Evolutionary conservation across 92 coral and sea anemone genomes (phyloP), one percentile per base, ranked within the genome.

Genomic region (Phymanthus crucifer): DNA sequence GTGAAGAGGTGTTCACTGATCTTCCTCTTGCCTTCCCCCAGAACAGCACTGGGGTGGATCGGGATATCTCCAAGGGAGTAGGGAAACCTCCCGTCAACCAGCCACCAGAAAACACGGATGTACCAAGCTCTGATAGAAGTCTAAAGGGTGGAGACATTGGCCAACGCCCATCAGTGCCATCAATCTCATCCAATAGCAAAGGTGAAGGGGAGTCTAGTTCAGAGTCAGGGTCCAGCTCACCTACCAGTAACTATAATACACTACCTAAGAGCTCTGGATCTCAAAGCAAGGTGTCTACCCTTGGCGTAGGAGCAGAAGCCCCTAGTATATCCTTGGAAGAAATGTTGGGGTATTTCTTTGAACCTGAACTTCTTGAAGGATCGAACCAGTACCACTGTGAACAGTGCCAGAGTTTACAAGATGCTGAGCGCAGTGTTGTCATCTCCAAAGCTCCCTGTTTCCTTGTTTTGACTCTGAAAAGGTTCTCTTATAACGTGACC

Each of bases 1-100:
- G 94, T 31, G 97, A 95, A 72, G 99, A 95, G 79, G 95, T 77
- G 31, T 95, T 95, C 74, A 95, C 92, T 7, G 99, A 95, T 72
- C 70, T 95, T 45, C 92, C 97, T 1, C 95, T 95, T 6, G 95
- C 99, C 2, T 95, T 95, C 76, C 99, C 99, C 17, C 92, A 89
- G 80, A 89, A 83, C 7, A 75, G 73, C 37, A 61, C 76, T 24
- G 72, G 83, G 19, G 52, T 47, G 19, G 78, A 56, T 47, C 65
- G 79, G 0, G 86, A 66, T 12, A 17, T 32, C 13, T 19, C 57
- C 10, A 78, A 77, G 2, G 69, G 68, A 5, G 26, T 35, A 1
- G 80, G 80, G 17, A 34, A 76, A 58, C n/a, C 73, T 0, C 32
- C 79, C 1, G 13, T 35, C 26, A 78, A 78, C 31, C 76, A 83